These are phyloP conservation scores for Dreissena rostriformis DNA, from an alignment of 1,140 invertebrate genomes.

Conservation along the genomic window DNA sequence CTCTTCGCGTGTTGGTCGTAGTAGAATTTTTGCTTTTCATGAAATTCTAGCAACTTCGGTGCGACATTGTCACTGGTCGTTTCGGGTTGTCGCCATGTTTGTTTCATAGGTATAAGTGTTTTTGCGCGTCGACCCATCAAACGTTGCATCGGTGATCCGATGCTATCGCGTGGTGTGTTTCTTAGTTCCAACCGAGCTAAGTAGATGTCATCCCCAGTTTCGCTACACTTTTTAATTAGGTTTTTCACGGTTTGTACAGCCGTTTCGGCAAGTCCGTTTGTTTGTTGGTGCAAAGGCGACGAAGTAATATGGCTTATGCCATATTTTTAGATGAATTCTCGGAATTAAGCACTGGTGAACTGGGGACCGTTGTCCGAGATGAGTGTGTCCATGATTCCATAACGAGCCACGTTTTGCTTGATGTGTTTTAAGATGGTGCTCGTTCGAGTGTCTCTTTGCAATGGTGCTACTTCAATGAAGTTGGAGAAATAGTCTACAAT, in stretches of 20 bases:
- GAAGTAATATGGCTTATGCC: slow-evolving; percentile 4
- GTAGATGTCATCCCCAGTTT: slow-evolving; percentile 38
- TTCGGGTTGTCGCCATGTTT: background rate
- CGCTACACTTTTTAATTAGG: slow-evolving; percentile 37
- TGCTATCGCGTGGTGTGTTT: slow-evolving; percentile 36
- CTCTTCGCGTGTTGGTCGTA: slow-evolving; percentile 9
- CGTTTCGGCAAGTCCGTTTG: slow-evolving; percentile 61
- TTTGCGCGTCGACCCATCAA: background rate
- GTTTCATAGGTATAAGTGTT: background rate
- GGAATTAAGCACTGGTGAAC: background rate
- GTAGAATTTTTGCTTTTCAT: slow-evolving; percentile 19
- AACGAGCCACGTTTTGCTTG: slow-evolving; percentile 33
- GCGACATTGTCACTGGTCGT: background rate
- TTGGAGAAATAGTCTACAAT: slow-evolving; percentile 57
- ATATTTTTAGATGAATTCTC: background rate
- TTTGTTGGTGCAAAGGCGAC: slow-evolving; percentile 28
- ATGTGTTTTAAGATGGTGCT: slow-evolving; percentile 30
- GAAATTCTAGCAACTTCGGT: slow-evolving; percentile 1
- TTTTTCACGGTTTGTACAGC: slow-evolving; percentile 54
- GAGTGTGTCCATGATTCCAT: slow-evolving; percentile 49
- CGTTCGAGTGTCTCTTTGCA: slow-evolving; percentile 16
- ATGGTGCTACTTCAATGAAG: slow-evolving; percentile 53
- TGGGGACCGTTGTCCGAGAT: background rate
- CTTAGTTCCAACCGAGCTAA: slow-evolving; percentile 41
- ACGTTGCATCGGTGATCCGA: background rate